These are phyloP conservation scores for Oopsacas minuta DNA, from an alignment of 37 sponge, comb jelly and placozoan genomes.

Conservation along the genomic window DNA sequence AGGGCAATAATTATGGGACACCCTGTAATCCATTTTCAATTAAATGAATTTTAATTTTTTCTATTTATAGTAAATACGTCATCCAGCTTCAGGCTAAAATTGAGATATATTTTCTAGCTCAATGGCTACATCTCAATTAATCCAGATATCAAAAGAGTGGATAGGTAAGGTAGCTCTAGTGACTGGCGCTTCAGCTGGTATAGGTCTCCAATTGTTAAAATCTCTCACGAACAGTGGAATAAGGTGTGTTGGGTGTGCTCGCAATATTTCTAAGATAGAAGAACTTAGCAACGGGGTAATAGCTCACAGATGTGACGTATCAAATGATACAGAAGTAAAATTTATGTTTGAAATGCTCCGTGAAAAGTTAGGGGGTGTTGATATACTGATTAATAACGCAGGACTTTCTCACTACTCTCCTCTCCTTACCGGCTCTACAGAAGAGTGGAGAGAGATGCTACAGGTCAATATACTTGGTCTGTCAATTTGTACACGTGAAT, in stretches of 20 bases:
- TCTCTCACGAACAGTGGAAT: background rate
- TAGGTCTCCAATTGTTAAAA: background rate
- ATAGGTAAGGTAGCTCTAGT: background rate
- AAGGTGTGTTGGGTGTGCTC: background rate
- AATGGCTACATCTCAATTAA: background rate
- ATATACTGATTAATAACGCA: constrained; percentile 71
- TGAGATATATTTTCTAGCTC: too few species aligned
- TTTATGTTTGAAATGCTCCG: constrained; percentile 31
- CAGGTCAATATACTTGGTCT: constrained; percentile 71
- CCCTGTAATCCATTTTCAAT: too few species aligned
- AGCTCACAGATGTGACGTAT: constrained; percentile 59
- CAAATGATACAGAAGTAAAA: constrained; percentile 48
- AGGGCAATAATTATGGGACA: too few species aligned
- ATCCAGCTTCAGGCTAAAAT: too few species aligned
- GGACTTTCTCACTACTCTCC: constrained; percentile 45
- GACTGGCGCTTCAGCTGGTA: background rate
- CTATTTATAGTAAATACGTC: too few species aligned
- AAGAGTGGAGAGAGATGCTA: constrained; percentile 57
- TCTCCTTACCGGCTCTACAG: constrained; percentile 36
- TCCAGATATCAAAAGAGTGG: constrained; percentile 7
- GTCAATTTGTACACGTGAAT: constrained; percentile 50
- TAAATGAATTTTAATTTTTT: too few species aligned
- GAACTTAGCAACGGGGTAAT: constrained; percentile 28
- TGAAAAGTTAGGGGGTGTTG: constrained; percentile 43
- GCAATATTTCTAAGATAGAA: background rate